Base-by-base conservation (phyloP, 2,113 vertebrate genomes). In the Spilogale gracilis region DNA sequence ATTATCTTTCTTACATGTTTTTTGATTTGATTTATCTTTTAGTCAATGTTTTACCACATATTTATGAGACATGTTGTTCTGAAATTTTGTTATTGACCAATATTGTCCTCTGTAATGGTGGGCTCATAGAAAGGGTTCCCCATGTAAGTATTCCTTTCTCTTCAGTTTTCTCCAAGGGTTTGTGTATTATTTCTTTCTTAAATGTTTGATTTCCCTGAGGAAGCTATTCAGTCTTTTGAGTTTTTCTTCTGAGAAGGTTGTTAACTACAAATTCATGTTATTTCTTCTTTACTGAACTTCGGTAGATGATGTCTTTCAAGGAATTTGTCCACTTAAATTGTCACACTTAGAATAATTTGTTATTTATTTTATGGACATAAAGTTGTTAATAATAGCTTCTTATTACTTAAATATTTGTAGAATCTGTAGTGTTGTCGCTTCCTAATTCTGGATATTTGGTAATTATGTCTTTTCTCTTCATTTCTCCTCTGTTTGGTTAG, bases 221-320 rank as follows among this genome's bases (percentile, higher is more conserved):
- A 95, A 79, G 43, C 60, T 76, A 14, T 63, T 9, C 38, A 71
- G 23, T 12, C 38, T n/a, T 96, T 95, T 25, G 76, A 91, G 13
- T 23, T 69, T 21, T 43, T 76, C 52, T 48, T 16, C 7, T 88
- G 48, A 60, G 13, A 89, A 87, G 43, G 18, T 54, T 30, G 18
- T 93, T 74, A 73, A 90, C 25, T 65, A 93, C 38, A 86, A 81
- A 86, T 97, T 67, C 30, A 45, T 38, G 43, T 61, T 90, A 23
- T 80, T 88, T 93, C 30, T 92, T 71, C 16, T 54, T 79, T 38
- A 88, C 30, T 67, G 23, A 96, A 78, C 17, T 94, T 71, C n/a
- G 50, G 16, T 73, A 71, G 25, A 60, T 79, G 90, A 6, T 32
- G 2, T 74, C 30, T 95, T 89, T 86, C 43, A 56, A 89, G 16